Conservation (phyloP, 2,113 vertebrate genomes). For the Calyptommatus sinebrachiatus region DNA sequence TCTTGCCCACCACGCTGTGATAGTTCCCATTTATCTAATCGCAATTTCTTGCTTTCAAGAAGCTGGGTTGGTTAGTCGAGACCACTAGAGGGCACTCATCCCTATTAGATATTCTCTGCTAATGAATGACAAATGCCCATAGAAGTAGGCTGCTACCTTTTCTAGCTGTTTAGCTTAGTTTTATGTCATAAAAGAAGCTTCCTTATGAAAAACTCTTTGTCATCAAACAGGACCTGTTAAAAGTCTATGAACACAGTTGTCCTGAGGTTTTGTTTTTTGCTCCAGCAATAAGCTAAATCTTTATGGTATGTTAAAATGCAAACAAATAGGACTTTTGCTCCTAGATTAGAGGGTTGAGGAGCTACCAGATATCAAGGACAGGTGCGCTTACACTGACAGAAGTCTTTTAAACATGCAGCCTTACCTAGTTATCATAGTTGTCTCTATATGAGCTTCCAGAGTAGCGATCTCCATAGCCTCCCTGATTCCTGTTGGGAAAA, state of each 20-base stretch:
- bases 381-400: neutral
- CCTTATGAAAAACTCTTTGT: neutral
- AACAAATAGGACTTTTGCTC: neutral
- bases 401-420: neutral
- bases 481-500: slow-evolving; percentile 17
- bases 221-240: slow-evolving; percentile 8
- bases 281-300: neutral
- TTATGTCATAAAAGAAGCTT: slow-evolving; percentile 8
- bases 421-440: slow-evolving; percentile 38
- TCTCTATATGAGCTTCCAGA: slow-evolving; percentile 39
- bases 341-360: neutral
- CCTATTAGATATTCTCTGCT: too few species aligned
- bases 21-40: too few species aligned
- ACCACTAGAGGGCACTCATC: too few species aligned
- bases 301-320: neutral
- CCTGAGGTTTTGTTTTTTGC: neutral
- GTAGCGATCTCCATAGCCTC: slow-evolving; percentile 37
- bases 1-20: too few species aligned
- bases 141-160: neutral
- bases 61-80: too few species aligned
- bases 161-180: neutral
- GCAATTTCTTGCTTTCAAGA: too few species aligned
- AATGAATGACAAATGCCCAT: neutral
- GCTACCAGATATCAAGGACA: neutral
- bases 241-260: neutral